A percentile compares a stretch with the other conserved stretches of the same genome.
These are phyloP conservation scores for Borostomias antarcticus DNA, from an alignment of 2,797 vertebrate species.

Conservation along the genomic window DNA sequence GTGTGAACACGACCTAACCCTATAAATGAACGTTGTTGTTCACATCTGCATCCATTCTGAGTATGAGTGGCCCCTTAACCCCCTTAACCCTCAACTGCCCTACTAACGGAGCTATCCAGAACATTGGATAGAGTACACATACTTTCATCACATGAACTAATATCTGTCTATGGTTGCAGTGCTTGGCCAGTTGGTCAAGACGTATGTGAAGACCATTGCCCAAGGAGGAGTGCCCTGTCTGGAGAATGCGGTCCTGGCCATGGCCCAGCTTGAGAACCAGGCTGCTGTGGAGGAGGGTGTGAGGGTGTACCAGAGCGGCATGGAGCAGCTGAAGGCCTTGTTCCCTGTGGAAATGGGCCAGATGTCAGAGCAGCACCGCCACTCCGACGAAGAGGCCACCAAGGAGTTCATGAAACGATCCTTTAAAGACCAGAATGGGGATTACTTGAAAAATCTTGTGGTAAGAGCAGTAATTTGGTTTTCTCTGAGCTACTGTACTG, in stretches of 20 bases:
- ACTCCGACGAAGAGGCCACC: constrained; percentile 33
- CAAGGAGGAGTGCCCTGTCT: constrained; percentile 54
- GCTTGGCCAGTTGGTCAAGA: constrained; percentile 49
- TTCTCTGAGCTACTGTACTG: neutral
- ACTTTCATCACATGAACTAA: neutral
- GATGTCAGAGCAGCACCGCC: constrained; percentile 49
- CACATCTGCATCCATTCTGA: neutral
- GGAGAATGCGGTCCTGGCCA: constrained; percentile 52
- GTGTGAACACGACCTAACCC: no score
- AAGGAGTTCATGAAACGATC: constrained; percentile 44
- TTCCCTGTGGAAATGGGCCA: constrained; percentile 39
- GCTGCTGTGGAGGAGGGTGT: constrained; percentile 40
- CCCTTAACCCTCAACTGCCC: no score
- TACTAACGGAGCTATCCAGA: neutral
- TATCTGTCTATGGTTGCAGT: constrained; percentile 35
- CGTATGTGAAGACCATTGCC: constrained; percentile 57
- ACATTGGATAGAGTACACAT: neutral
- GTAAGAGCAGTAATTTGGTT: constrained; percentile 29
- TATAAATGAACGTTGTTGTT: no score
- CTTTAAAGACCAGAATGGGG: constrained; percentile 52
- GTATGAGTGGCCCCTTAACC: neutral
- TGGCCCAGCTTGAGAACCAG: constrained; percentile 61
- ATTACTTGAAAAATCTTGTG: constrained; percentile 27
- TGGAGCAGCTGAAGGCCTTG: constrained; percentile 36
- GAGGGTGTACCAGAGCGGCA: constrained; percentile 49